phyloP scores from a whole-genome alignment of 2,888 invertebrate species.

The Agriopis leucophaearia region DNA sequence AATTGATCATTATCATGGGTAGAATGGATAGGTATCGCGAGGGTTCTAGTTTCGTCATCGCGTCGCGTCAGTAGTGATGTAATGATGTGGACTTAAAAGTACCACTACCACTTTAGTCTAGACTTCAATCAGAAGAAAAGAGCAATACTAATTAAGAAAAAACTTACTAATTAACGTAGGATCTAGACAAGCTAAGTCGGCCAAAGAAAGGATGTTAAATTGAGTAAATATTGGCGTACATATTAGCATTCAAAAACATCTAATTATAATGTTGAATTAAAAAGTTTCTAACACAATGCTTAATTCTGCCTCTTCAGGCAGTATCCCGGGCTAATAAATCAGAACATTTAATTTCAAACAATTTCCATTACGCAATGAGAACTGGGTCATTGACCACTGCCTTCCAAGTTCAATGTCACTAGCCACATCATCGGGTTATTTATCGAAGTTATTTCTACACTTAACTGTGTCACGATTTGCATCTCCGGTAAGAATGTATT shows the following conservation, averaged over 20 bases:
- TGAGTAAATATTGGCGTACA: not conserved
- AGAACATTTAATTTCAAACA: slow-evolving; percentile 8
- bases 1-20: too few relatives aligned
- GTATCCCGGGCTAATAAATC: not conserved
- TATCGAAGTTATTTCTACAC: slow-evolving; percentile 21
- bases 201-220: not conserved
- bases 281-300: not conserved
- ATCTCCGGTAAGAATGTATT: slow-evolving; percentile 24
- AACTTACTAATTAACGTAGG: not conserved
- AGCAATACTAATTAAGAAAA: not conserved
- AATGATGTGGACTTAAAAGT: too few relatives aligned
- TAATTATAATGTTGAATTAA: not conserved
- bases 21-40: too few relatives aligned
- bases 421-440: slow-evolving; percentile 25
- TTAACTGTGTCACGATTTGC: slow-evolving; percentile 37
- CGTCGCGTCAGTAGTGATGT: too few relatives aligned
- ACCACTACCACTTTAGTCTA: too few relatives aligned
- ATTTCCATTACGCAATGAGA: slow-evolving; percentile 21
- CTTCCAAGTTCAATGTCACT: slow-evolving; percentile 31
- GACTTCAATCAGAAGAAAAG: not conserved
- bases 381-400: slow-evolving; percentile 24
- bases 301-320: not conserved
- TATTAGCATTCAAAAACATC: too few relatives aligned
- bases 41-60: too few relatives aligned
- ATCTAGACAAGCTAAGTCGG: not conserved